Evolutionary conservation across 2,888 invertebrate species (phyloP), one percentile per base, ranked within the genome.

Genomic region (Drosophila greeni): DNA sequence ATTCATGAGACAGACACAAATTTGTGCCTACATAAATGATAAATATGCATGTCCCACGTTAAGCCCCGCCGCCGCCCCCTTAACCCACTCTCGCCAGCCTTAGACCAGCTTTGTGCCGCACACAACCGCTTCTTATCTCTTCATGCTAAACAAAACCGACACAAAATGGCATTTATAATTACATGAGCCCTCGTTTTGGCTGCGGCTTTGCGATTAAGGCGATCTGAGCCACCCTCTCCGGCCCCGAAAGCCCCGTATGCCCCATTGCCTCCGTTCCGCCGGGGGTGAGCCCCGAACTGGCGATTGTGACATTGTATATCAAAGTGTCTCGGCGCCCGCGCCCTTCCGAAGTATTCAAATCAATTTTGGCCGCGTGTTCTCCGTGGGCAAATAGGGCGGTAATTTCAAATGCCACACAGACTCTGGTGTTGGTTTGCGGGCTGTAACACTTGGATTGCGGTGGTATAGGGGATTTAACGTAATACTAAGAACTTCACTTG

Each of bases 151-250:
- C 71, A 64, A 60, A 60, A 71, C 54, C 53, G 57, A 45, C 43
- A 62, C 55, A 67, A 74, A 70, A 68, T 71, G 76, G 48, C 60
- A 76, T 71, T 76, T 74, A 79, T 82, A 82, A 82, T 82, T 79
- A 79, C 80, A 66, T 71, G 66, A 79, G 76, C 72, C 71, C 58
- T 24, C 56, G 67, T 48, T 57, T 64, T 72, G 43, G 67, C 49
- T 55, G 73, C 36, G 70, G 67, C 67, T 75, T 73, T 53, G 23
- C 73, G 64, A 75, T 78, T 66, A 76, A 71, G 70, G 58, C 70
- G 66, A 54, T 62, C 60, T 29, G 55, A 16, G 23, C 23, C 16
- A 26, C 33, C 16, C 34, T 14, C 9, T 29, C n/a, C 11, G 14
- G 5, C 6, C 20, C 23, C 2, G 18, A 16, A 3, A 45, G 16